Base-by-base conservation (phyloP, 2,888 invertebrate genomes). In the Synergus umbraculus region DNA sequence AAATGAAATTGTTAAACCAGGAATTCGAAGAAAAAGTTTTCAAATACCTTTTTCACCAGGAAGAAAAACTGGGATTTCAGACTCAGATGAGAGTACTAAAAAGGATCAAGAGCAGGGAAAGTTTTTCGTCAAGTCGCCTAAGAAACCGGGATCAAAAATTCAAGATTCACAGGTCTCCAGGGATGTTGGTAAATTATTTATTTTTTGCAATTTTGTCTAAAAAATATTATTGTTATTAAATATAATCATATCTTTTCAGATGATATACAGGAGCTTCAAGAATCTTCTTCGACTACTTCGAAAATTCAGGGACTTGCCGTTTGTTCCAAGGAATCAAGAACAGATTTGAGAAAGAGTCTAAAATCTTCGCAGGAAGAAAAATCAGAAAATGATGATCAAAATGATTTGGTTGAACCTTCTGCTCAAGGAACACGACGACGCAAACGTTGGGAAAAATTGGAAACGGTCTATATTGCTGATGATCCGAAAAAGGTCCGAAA, bases 401-500 rank as follows among this genome's bases (percentile, higher is more conserved):
- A 0, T 29, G 81, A 83, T 41, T 46, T 37, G 15, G 13, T 22
- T 12, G 43, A 77, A 60, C 63, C 77, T 46, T 81, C 79, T 29
- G 76, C 60, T 64, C 80, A 78, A 79, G 69, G 63, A 79, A 79
- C 79, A 1, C 78, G 79, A 0, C 78, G 76, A 15, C 81, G 87
- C 60, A 83, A 60, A 60, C 84, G 86, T 0, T 86, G 87, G 86
- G 78, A 85, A 4, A 85, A 82, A 58, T 43, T 67, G 15, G 82
- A 82, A 65, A 37, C 79, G 4, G 18, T 15, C 4, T 76, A 77
- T 63, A 63, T 80, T 1, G 76, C 69, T 1, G 80, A 83, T 18
- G 80, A 81, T 65, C 63, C 76, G 13, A 85, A 79, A 22, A 90
- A 85, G 54, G 83, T 83, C 7, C 79, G 84, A 43, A 83, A 91